These are phyloP conservation scores for Xanthorhoe designata DNA, from an alignment of 2,888 invertebrate species.

Conservation along the genomic window DNA sequence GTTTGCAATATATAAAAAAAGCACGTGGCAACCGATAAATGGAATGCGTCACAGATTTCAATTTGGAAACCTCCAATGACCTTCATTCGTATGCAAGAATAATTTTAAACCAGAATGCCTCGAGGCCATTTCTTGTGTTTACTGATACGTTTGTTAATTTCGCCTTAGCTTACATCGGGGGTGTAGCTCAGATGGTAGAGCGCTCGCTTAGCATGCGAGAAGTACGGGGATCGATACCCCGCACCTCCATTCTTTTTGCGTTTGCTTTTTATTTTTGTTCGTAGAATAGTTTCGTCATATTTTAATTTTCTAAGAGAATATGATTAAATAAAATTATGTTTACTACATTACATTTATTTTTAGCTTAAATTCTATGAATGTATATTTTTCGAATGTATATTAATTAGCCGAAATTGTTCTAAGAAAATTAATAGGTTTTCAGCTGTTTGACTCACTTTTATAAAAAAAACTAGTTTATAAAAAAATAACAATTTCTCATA, in stretches of 20 bases:
- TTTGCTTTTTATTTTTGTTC: constrained; percentile 22
- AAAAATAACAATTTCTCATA: no score
- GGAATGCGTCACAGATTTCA: not conserved
- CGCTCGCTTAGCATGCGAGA: constrained; percentile 86
- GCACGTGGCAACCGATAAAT: not conserved
- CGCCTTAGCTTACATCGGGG: constrained; percentile 54
- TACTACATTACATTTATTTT: no score
- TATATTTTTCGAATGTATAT: no score
- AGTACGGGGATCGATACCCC: constrained; percentile 85
- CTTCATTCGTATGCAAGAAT: not conserved
- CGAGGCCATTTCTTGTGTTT: not conserved
- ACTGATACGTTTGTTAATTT: not conserved
- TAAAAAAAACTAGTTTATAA: no score
- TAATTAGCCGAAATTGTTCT: no score
- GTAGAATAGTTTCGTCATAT: not conserved
- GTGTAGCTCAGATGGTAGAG: constrained; percentile 86
- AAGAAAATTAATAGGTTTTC: no score
- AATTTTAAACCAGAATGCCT: not conserved
- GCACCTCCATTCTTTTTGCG: constrained; percentile 71
- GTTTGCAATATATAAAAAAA: not conserved
- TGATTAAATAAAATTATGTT: not conserved
- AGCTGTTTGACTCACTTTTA: no score
- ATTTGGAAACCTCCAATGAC: not conserved
- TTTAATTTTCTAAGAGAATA: not conserved
- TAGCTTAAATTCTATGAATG: no score